These are phyloP conservation scores for Caprella mutica DNA, from an alignment of 2,888 invertebrate species.

Conservation along the genomic window DNA sequence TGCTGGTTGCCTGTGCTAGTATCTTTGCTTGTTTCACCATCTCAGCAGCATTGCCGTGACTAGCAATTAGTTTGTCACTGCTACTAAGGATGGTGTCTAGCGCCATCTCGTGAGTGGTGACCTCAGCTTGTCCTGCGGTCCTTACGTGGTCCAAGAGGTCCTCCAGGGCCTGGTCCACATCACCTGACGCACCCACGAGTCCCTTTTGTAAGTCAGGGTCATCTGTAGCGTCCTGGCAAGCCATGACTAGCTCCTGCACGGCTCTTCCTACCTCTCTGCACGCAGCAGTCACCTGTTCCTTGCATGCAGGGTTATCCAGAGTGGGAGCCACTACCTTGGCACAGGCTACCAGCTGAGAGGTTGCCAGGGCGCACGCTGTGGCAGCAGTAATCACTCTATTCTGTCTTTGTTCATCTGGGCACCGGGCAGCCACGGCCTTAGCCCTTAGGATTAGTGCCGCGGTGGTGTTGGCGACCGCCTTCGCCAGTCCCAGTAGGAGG, in stretches of 20 bases:
- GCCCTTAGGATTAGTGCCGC: constrained; percentile 91
- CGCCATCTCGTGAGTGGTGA: constrained; percentile 56
- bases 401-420: constrained; percentile 68
- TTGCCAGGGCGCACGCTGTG: constrained; percentile 90
- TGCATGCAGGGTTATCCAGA: constrained; percentile 48
- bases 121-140: constrained; percentile 37
- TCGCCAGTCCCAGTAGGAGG: constrained; percentile 81
- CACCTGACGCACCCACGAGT: constrained; percentile 68
- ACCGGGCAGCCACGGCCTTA: constrained; percentile 81
- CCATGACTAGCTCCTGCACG: constrained; percentile 74
- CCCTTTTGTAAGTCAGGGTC: constrained; percentile 50
- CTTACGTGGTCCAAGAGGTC: constrained; percentile 82
- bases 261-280: constrained; percentile 85
- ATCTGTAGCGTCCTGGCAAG: constrained; percentile 60
- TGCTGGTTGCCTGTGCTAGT: constrained; percentile 85
- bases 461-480: constrained; percentile 95
- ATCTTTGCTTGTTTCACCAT: constrained; percentile 88
- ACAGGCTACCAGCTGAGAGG: constrained; percentile 93
- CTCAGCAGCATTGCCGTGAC: constrained; percentile 75
- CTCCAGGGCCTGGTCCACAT: constrained; percentile 78
- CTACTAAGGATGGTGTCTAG: constrained; percentile 83
- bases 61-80: constrained; percentile 74
- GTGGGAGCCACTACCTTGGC: constrained; percentile 63
- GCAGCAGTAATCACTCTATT: constrained; percentile 81
- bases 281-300: constrained; percentile 82